Percentiles rank a stretch among this genome's conserved stretches.
phyloP scores from a whole-genome alignment of 1,140 invertebrate species.

The Drosophila quadrilineata region DNA sequence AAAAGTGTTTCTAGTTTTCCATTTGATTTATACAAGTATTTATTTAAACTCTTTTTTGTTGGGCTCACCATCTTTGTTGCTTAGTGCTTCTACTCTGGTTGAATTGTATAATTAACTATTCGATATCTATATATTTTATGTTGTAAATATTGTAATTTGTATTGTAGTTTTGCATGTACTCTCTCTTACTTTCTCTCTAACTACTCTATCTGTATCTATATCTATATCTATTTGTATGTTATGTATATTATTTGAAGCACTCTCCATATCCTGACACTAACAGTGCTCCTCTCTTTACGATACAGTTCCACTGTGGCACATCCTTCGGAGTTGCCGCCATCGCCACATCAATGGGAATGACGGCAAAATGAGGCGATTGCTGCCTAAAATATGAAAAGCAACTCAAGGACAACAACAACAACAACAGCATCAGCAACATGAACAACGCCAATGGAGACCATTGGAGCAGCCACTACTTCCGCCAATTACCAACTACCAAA shows the following conservation, averaged over 20 bases:
- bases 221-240: background rate
- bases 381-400: conserved; percentile 76
- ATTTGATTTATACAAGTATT: background rate
- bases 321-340: conserved; percentile 97
- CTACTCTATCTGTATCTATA: conserved; percentile 10
- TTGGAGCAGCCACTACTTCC: background rate
- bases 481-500: conserved; percentile 14
- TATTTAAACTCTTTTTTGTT: conserved; percentile 32
- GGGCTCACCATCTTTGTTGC: conserved; percentile 31
- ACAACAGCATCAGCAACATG: conserved; percentile 12
- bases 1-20: conserved; percentile 25
- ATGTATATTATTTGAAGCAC: background rate
- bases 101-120: background rate
- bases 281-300: background rate
- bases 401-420: conserved; percentile 47
- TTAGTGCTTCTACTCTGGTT: conserved; percentile 22
- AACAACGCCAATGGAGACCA: too few relatives aligned
- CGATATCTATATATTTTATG: conserved; percentile 5
- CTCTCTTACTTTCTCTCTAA: background rate
- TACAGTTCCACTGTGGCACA: conserved; percentile 95
- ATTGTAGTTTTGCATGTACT: conserved; percentile 29
- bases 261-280: too few relatives aligned
- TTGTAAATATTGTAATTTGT: conserved; percentile 25
- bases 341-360: conserved; percentile 98
- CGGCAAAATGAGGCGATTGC: conserved; percentile 82